A percentile compares a stretch with the other conserved stretches of the same genome.
These are phyloP conservation scores for Chironomus striatipennis DNA, from an alignment of 1,140 invertebrate genomes.

Conservation along the genomic window DNA sequence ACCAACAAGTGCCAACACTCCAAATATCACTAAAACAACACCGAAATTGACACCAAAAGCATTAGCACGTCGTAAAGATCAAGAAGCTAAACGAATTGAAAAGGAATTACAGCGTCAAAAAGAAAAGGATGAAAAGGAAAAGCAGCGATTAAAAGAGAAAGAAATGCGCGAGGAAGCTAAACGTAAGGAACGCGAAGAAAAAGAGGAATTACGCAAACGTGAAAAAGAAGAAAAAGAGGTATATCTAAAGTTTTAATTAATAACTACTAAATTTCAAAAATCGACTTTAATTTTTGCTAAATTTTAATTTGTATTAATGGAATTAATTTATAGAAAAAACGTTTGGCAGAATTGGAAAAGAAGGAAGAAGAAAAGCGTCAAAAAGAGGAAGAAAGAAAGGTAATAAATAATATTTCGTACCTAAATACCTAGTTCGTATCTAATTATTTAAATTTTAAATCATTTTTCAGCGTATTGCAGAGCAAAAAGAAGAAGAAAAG, in stretches of 20 bases:
- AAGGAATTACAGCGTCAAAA: conserved; percentile 35
- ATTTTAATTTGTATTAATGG: no score
- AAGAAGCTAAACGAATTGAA: conserved; percentile 5
- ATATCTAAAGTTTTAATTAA: no score
- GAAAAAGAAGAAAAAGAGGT: conserved; percentile 49
- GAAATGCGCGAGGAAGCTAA: conserved; percentile 31
- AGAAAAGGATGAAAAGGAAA: conserved; percentile 47
- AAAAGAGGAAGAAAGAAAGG: conserved; percentile 44
- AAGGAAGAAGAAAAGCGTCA: conserved; percentile 53
- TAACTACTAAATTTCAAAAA: no score
- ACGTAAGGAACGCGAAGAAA: conserved; percentile 34
- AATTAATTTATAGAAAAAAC: no score
- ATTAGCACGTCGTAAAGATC: neutral
- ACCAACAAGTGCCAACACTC: neutral
- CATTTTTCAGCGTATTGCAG: conserved; percentile 27
- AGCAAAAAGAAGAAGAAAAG: conserved; percentile 40
- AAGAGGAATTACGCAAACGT: conserved; percentile 42
- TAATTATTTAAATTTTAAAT: conserved; percentile 30
- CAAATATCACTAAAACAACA: neutral
- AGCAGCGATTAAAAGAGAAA: conserved; percentile 42
- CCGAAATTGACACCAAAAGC: neutral
- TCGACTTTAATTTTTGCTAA: no score
- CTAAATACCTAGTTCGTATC: conserved; percentile 41
- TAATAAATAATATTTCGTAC: conserved; percentile 31
- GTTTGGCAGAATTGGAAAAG: conserved; percentile 49